A percentile compares a stretch with the other conserved stretches of the same genome.
Conservation (phyloP, 2,113 vertebrate species). For the Kryptolebias marmoratus region DNA sequence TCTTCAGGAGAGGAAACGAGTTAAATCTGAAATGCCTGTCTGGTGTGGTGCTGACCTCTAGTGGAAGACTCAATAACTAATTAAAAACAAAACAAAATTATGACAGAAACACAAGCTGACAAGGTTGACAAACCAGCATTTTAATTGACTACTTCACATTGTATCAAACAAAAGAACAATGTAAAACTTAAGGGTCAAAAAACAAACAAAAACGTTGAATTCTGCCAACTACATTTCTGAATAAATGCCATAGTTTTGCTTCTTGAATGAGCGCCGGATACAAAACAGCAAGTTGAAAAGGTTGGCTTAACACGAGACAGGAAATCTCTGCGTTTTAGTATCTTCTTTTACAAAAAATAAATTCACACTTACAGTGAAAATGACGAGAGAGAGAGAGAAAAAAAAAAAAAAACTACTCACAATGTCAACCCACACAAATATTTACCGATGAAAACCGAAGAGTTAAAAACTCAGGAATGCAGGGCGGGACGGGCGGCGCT, state of each 20-base stretch:
- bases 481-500: conserved; percentile 29
- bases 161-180: conserved; percentile 65
- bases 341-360: conserved; percentile 13
- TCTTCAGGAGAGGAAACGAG: no score
- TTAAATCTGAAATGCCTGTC: no score
- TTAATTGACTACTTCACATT: conserved; percentile 70
- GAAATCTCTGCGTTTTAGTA: conserved; percentile 3
- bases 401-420: conserved; percentile 29
- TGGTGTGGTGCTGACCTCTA: conserved; percentile 7
- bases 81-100: no score
- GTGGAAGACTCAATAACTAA: neutral
- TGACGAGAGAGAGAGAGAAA: neutral
- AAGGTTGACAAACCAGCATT: conserved; percentile 49
- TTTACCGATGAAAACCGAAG: conserved; percentile 57
- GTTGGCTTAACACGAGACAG: conserved; percentile 16
- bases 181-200: conserved; percentile 33
- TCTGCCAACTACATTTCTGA: conserved; percentile 24
- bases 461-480: conserved; percentile 69
- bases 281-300: conserved; percentile 36
- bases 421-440: conserved; percentile 59
- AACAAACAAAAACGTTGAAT: conserved; percentile 10
- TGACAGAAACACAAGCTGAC: neutral
- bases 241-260: conserved; percentile 25
- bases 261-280: conserved; percentile 39
- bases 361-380: conserved; percentile 46